Percentiles rank a stretch among this genome's conserved stretches.
Evolutionary conservation across 2,113 vertebrate genomes (phyloP).

Genomic region (Mandrillus leucophaeus): DNA sequence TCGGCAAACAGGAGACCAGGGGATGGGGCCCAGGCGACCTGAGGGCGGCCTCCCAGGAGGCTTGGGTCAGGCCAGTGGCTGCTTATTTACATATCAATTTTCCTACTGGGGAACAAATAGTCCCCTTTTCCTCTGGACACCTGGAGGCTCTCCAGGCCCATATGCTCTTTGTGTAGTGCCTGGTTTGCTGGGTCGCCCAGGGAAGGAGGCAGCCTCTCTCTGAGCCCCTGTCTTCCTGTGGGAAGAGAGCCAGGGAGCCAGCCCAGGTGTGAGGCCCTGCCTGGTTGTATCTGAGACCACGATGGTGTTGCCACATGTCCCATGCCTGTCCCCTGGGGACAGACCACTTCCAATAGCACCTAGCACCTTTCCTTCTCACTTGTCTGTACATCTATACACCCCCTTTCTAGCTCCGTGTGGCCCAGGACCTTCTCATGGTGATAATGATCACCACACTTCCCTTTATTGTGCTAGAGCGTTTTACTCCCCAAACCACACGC

Average conservation of each 20-base stretch:
- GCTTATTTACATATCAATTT: background rate
- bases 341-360: background rate
- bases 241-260: too few relatives aligned
- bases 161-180: background rate
- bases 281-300: background rate
- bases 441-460: background rate
- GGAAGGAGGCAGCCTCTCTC: background rate
- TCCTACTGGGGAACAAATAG: background rate
- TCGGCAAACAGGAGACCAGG: background rate
- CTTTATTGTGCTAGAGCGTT: background rate
- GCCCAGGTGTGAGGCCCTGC: background rate
- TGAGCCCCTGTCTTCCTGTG: background rate
- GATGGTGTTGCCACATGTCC: rapidly evolving
- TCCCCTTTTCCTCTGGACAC: background rate
- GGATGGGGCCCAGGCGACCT: background rate
- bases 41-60: background rate
- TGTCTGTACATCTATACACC: background rate
- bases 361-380: background rate
- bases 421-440: background rate
- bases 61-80: background rate
- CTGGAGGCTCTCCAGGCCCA: background rate
- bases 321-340: background rate
- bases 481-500: background rate
- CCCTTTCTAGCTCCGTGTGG: background rate
- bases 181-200: rapidly evolving